These are phyloP conservation scores for Ariolimax columbianus DNA, from an alignment of 2,888 invertebrate species.

Conservation along the genomic window DNA sequence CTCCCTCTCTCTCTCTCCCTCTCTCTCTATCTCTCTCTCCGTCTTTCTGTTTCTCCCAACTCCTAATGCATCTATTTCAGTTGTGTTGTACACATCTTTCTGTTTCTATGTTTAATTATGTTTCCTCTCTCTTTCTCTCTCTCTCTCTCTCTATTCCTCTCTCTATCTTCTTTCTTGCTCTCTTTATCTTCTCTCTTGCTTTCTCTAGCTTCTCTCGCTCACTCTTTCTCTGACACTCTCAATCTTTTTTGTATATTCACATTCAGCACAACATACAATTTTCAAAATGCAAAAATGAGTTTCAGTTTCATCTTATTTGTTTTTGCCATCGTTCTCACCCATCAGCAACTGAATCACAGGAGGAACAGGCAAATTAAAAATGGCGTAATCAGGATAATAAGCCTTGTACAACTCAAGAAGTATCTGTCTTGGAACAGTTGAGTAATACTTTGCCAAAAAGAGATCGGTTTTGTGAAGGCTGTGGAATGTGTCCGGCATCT, in stretches of 20 bases:
- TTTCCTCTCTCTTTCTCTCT: not conserved
- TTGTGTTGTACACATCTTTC: not conserved
- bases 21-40: too few relatives aligned
- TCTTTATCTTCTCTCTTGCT: not conserved
- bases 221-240: too few relatives aligned
- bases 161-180: too few relatives aligned
- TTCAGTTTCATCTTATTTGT: not conserved
- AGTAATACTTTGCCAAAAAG: slow-evolving; percentile 27
- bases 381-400: slow-evolving; percentile 25
- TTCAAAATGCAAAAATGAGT: too few relatives aligned
- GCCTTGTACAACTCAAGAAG: not conserved
- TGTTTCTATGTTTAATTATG: not conserved
- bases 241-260: too few relatives aligned
- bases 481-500: not conserved
- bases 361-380: slow-evolving; percentile 30
- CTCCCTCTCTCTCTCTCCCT: not conserved
- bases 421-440: not conserved
- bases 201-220: not conserved
- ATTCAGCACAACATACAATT: too few relatives aligned
- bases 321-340: not conserved
- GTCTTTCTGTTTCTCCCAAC: not conserved
- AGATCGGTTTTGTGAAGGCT: slow-evolving; percentile 14
- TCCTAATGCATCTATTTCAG: too few relatives aligned
- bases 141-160: too few relatives aligned
- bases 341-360: not conserved